Percentiles rank a stretch among this genome's conserved stretches.
Conservation (phyloP, 2,888 invertebrate species). For the Diplolepis rosae region DNA sequence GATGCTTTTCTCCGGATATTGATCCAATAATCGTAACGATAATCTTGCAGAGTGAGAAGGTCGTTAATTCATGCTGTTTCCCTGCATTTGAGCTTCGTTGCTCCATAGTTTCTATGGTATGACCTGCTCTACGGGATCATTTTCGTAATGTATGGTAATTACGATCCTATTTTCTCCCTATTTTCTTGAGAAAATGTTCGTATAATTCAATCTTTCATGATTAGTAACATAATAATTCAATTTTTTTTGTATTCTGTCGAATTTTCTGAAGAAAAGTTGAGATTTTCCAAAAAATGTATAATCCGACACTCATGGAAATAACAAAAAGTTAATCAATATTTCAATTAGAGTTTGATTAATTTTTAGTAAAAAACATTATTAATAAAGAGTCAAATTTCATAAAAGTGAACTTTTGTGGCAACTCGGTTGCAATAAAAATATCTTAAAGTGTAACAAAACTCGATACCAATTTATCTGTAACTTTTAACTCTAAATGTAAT, state of each 20-base stretch:
- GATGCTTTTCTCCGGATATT: not conserved
- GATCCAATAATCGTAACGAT: conserved; percentile 9
- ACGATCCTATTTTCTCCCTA: conserved; percentile 76
- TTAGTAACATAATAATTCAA: not conserved
- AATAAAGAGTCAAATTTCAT: too few relatives aligned
- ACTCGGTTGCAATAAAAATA: too few relatives aligned
- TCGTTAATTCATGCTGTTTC: not conserved
- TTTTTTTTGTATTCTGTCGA: not conserved
- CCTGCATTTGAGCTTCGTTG: conserved; percentile 56
- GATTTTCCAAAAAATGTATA: too few relatives aligned
- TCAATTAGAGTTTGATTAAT: too few relatives aligned
- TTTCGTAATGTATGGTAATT: conserved; percentile 78
- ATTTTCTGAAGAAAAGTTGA: too few relatives aligned
- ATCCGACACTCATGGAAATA: too few relatives aligned
- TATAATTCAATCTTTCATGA: not conserved
- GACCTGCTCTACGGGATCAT: conserved; percentile 77
- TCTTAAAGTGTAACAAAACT: too few relatives aligned
- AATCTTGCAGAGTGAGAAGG: not conserved
- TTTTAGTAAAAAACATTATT: too few relatives aligned
- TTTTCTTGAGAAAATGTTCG: not conserved
- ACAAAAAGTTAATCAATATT: too few relatives aligned
- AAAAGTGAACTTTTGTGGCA: too few relatives aligned
- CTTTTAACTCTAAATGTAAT: too few relatives aligned
- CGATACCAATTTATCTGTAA: too few relatives aligned
- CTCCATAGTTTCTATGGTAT: conserved; percentile 74